These are phyloP conservation scores for Stichopus horrens DNA, from an alignment of 53 echinoderm and acorn worm species.

Conservation along the genomic window DNA sequence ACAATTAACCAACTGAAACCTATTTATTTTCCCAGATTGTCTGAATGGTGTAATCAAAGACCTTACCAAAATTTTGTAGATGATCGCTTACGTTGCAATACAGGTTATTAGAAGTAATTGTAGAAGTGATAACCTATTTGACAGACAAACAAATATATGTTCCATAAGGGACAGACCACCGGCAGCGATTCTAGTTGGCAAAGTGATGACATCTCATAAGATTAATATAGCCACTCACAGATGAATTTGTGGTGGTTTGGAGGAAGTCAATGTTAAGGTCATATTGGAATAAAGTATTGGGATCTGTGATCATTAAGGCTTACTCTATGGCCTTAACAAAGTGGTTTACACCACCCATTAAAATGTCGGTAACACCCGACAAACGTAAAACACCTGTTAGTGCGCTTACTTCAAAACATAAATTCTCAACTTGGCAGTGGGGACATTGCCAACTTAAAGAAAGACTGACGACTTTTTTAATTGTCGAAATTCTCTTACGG, in stretches of 20 bases:
- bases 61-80: too few relatives aligned
- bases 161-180: not conserved
- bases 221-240: not conserved
- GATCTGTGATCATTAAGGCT: not conserved
- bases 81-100: too few relatives aligned
- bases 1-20: too few relatives aligned
- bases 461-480: not conserved
- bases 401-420: not conserved
- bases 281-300: not conserved
- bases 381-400: not conserved
- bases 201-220: constrained; percentile 19
- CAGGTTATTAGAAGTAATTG: too few relatives aligned
- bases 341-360: not conserved
- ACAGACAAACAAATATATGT: constrained; percentile 13
- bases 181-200: constrained; percentile 22
- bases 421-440: not conserved
- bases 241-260: not conserved
- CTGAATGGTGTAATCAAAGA: too few relatives aligned
- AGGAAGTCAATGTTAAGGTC: not conserved
- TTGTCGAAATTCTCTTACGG: too few relatives aligned
- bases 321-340: constrained; percentile 10
- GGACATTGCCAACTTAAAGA: not conserved
- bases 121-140: not conserved
- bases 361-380: constrained; percentile 2
- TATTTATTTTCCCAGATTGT: too few relatives aligned